Evolutionary conservation across 2,888 invertebrate genomes (phyloP).

Genomic region (Drosophila paranaensis): DNA sequence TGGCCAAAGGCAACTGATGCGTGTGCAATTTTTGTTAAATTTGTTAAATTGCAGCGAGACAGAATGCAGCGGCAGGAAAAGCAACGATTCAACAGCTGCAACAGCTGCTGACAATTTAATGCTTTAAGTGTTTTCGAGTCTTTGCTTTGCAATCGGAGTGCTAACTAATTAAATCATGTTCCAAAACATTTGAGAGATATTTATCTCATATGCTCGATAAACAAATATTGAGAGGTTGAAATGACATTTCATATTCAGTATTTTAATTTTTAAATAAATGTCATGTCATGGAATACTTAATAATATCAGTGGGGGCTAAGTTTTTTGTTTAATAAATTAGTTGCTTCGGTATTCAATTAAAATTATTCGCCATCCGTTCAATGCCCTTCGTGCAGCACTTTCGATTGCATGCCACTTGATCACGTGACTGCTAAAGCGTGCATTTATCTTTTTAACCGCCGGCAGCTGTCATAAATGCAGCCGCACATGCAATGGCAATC

Average conservation of each 20-base stretch:
- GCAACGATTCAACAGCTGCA: constrained; percentile 10
- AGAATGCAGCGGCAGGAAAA: not conserved
- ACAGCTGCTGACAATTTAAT: constrained; percentile 4
- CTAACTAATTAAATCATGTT: not conserved
- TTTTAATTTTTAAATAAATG: too few relatives aligned
- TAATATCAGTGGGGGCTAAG: too few relatives aligned
- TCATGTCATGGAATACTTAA: too few relatives aligned
- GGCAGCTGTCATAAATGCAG: constrained; percentile 42
- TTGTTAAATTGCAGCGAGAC: constrained; percentile 24
- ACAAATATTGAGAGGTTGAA: not conserved
- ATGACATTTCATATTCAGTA: too few relatives aligned
- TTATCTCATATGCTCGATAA: not conserved
- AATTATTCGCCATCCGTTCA: not conserved
- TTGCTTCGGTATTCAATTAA: constrained; percentile 6
- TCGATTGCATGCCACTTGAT: constrained; percentile 34
- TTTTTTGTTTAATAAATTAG: not conserved
- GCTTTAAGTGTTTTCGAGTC: not conserved
- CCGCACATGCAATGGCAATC: constrained; percentile 54
- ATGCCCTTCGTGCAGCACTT: not conserved
- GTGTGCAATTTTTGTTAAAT: constrained; percentile 28
- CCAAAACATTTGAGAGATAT: too few relatives aligned
- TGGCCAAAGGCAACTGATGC: constrained; percentile 17
- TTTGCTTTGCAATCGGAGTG: too few relatives aligned
- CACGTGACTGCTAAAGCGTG: constrained; percentile 36
- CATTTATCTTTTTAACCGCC: constrained; percentile 48